phyloP scores from a whole-genome alignment of 2,888 invertebrate species.

The Epirrhoe tristata region DNA sequence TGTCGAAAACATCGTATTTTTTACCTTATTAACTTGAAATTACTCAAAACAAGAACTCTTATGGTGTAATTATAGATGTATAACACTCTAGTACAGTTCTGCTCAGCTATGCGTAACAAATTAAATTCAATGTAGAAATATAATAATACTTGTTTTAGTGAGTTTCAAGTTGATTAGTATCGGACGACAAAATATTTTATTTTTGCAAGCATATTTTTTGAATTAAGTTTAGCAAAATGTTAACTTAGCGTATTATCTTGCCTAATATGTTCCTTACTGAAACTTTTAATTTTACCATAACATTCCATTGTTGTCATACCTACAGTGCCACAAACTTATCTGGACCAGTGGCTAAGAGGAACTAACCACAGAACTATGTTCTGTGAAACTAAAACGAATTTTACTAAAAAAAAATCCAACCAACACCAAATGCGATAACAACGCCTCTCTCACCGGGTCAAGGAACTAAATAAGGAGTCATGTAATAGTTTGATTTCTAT shows the following conservation, averaged over 20 bases:
- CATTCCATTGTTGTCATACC: neutral
- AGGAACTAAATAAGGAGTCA: no score
- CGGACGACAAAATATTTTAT: neutral
- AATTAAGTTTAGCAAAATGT: neutral
- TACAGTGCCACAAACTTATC: no score
- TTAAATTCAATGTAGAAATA: no score
- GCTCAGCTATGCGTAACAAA: neutral
- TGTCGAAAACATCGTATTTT: conserved; percentile 1
- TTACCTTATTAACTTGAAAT: conserved; percentile 60
- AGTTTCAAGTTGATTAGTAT: conserved; percentile 52
- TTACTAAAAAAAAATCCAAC: no score
- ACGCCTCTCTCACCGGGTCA: no score
- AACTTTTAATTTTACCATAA: neutral
- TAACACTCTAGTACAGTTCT: neutral
- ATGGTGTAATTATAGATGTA: neutral
- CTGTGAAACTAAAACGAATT: no score
- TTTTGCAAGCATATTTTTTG: neutral
- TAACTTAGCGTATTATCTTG: neutral
- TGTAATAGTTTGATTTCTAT: neutral
- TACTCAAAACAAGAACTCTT: conserved; percentile 51
- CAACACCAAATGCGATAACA: no score
- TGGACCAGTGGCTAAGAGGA: no score
- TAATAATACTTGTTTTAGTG: conserved; percentile 49
- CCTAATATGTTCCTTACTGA: neutral
- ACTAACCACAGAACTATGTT: no score